Evolutionary conservation across 2,888 invertebrate genomes (phyloP).

Genomic region (Diplazon laetatorius): DNA sequence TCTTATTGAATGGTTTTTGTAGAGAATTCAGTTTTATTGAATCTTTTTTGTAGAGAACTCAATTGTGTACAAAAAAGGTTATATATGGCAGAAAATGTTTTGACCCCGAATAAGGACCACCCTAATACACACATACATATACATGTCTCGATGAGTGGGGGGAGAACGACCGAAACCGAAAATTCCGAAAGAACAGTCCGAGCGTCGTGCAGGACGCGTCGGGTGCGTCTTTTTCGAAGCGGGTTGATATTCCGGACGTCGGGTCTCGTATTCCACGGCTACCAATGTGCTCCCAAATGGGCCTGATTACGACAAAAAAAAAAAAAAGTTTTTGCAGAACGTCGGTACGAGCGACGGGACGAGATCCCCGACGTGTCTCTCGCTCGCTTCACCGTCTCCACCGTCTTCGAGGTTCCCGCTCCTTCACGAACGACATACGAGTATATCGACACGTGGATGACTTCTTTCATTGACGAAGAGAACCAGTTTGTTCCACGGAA

Average conservation of each 20-base stretch:
- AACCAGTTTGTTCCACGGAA: too few relatives aligned
- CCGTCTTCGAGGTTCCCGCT: too few relatives aligned
- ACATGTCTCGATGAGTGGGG: too few relatives aligned
- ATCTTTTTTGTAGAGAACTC: too few relatives aligned
- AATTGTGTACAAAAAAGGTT: too few relatives aligned
- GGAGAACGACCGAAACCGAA: neutral
- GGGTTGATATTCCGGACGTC: slow-evolving; percentile 65
- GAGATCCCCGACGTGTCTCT: neutral
- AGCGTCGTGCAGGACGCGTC: slow-evolving; percentile 10
- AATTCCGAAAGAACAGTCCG: slow-evolving; percentile 48
- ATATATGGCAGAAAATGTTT: too few relatives aligned
- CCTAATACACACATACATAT: too few relatives aligned
- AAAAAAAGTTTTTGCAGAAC: slow-evolving; percentile 40
- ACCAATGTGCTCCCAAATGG: slow-evolving; percentile 65
- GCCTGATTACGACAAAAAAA: slow-evolving; percentile 68
- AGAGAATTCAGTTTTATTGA: too few relatives aligned
- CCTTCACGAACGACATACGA: slow-evolving; percentile 19
- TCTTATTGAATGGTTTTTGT: too few relatives aligned
- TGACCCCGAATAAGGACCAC: too few relatives aligned
- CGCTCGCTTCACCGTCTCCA: too few relatives aligned
- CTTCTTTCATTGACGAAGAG: slow-evolving; percentile 63
- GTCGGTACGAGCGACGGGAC: slow-evolving; percentile 25
- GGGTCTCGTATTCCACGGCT: slow-evolving; percentile 64
- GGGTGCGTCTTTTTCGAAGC: slow-evolving; percentile 31
- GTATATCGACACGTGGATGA: slow-evolving; percentile 63